A percentile compares a stretch with the other conserved stretches of the same genome.
Conservation (phyloP, 1,140 invertebrate species). For the Cylas formicarius region DNA sequence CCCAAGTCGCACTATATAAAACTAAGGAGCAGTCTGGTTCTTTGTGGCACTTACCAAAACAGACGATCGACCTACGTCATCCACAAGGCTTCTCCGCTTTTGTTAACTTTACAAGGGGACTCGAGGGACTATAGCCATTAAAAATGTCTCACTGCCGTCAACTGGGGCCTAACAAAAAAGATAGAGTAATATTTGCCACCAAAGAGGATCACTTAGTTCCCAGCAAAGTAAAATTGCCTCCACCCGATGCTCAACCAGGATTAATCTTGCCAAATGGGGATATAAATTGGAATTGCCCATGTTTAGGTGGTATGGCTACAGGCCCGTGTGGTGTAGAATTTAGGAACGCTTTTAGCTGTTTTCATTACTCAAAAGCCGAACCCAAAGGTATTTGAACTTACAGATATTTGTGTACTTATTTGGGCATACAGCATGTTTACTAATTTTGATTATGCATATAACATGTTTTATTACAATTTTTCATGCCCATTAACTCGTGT, state of each 20-base stretch:
- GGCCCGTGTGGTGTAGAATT: slow-evolving; percentile 92
- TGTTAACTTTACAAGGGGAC: slow-evolving; percentile 38
- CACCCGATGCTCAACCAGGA: slow-evolving; percentile 67
- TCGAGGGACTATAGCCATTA: slow-evolving; percentile 39
- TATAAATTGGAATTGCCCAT: slow-evolving; percentile 97
- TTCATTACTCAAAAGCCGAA: slow-evolving; percentile 71
- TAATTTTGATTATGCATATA: background rate
- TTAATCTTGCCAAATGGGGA: slow-evolving; percentile 79
- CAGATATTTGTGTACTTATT: too few species aligned
- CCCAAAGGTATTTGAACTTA: slow-evolving; percentile 45
- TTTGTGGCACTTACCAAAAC: slow-evolving; percentile 49
- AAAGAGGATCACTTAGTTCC: slow-evolving; percentile 71
- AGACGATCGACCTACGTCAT: slow-evolving; percentile 49
- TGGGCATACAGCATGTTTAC: too few species aligned
- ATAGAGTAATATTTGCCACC: slow-evolving; percentile 76
- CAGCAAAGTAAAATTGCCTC: slow-evolving; percentile 63
- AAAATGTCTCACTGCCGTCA: slow-evolving; percentile 46
- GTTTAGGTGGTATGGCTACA: slow-evolving; percentile 90
- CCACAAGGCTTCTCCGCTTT: slow-evolving; percentile 46
- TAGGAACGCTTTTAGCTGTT: slow-evolving; percentile 89
- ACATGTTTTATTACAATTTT: too few species aligned
- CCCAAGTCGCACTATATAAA: slow-evolving; percentile 48
- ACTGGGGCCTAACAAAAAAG: slow-evolving; percentile 59
- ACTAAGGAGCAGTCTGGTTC: slow-evolving; percentile 49
- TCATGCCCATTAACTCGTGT: too few species aligned